These are phyloP conservation scores for Leucoraja ocellata DNA, from an alignment of 2,797 vertebrate species.

Conservation along the genomic window DNA sequence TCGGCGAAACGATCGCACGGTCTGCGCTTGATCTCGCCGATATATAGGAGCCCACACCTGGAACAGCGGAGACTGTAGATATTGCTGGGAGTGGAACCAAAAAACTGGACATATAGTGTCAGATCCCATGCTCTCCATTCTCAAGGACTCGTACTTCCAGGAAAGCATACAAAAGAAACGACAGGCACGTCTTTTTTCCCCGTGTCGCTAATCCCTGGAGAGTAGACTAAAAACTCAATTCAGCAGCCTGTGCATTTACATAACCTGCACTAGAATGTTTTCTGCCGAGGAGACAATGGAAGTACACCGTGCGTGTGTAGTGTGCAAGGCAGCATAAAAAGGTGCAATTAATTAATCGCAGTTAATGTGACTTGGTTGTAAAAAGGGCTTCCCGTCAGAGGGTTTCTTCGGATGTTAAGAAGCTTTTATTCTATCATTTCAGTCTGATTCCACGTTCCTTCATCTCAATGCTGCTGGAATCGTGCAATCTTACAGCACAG, in stretches of 20 bases:
- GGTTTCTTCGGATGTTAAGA: neutral
- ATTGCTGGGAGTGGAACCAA: neutral
- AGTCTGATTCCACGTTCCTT: neutral
- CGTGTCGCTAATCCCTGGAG: neutral
- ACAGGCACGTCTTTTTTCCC: neutral
- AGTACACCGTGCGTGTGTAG: neutral
- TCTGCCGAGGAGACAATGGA: neutral
- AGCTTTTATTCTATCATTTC: neutral
- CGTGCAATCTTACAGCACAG: neutral
- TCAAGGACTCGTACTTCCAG: neutral
- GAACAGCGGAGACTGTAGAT: too few species aligned
- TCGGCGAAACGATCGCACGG: too few species aligned
- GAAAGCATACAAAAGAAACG: conserved; percentile 17
- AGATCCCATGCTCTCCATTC: neutral
- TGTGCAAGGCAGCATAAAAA: neutral
- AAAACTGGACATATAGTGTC: neutral
- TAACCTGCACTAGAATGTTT: neutral
- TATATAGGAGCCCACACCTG: too few species aligned
- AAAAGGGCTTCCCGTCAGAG: neutral
- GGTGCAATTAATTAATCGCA: neutral
- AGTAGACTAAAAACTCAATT: neutral
- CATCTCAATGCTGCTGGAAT: neutral
- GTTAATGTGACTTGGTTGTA: neutral
- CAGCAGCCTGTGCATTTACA: conserved; percentile 12
- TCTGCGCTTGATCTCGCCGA: too few species aligned